Percentiles rank a stretch among this genome's conserved stretches.
phyloP scores from a whole-genome alignment of 2,113 vertebrate genomes.

The Brachyhypopomus occidentalis region DNA sequence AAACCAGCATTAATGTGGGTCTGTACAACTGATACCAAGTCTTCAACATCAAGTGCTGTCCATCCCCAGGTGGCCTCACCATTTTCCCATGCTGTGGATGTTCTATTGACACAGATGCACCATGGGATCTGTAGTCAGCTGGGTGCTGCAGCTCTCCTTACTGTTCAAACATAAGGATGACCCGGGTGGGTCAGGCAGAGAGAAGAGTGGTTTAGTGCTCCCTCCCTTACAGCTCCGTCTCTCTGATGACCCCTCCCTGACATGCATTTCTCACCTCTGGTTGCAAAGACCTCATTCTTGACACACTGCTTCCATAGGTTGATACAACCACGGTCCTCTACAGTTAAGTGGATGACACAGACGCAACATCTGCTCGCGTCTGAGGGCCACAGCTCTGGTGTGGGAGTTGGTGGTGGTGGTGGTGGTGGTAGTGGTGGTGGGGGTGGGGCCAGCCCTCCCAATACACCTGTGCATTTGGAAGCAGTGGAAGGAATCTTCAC shows the following conservation, averaged over 20 bases:
- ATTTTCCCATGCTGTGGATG: constrained; percentile 28
- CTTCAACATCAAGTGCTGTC: not conserved
- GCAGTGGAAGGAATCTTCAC: not conserved
- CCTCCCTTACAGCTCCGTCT: not conserved
- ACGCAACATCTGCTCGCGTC: not conserved
- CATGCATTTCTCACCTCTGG: not conserved
- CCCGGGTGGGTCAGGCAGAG: constrained; percentile 39
- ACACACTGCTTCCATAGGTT: no score
- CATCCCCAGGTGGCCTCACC: constrained; percentile 7
- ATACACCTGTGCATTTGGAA: no score
- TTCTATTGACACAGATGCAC: constrained; percentile 55
- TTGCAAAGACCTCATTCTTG: no score
- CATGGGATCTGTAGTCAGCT: constrained; percentile 48
- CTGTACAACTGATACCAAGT: not conserved
- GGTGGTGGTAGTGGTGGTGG: no score
- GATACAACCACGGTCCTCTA: no score
- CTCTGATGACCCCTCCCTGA: not conserved
- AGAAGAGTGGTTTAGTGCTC: constrained; percentile 23
- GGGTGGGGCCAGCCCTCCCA: no score
- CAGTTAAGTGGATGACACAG: not conserved
- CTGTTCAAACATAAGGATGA: constrained; percentile 46
- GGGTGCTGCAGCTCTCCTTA: constrained; percentile 48
- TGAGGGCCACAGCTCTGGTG: not conserved
- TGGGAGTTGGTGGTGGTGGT: no score
- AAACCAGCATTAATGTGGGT: not conserved